Evolutionary conservation across 2,797 vertebrate genomes (phyloP).

Genomic region (Aphelocoma californica): DNA sequence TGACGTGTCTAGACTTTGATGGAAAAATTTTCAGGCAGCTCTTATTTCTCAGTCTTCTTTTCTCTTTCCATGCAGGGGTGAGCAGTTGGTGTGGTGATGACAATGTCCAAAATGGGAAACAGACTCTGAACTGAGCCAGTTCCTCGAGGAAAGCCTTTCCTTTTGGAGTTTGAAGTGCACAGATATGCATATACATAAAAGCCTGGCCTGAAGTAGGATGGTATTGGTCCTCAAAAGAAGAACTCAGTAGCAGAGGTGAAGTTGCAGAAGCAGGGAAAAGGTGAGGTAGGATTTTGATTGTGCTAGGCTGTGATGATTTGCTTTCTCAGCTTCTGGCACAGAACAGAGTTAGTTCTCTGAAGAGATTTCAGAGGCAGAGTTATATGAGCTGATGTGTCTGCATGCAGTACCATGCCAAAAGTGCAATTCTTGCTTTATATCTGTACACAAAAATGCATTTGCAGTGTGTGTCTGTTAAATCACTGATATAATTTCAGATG

Average conservation of each 20-base stretch:
- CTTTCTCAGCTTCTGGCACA: background rate
- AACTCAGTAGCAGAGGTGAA: background rate
- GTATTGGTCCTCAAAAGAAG: background rate
- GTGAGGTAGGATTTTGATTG: background rate
- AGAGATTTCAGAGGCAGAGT: background rate
- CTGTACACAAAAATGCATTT: background rate
- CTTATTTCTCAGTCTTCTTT: background rate
- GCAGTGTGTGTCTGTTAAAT: background rate
- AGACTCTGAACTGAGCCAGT: background rate
- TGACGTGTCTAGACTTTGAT: background rate
- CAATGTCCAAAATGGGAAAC: background rate
- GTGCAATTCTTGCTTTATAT: background rate
- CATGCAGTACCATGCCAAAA: background rate
- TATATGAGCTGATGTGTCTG: fast-evolving
- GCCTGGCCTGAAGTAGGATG: background rate
- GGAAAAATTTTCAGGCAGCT: background rate
- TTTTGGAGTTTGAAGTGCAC: background rate
- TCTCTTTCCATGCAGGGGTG: background rate
- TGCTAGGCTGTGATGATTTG: background rate
- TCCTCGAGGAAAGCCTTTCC: background rate
- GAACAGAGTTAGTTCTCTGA: background rate
- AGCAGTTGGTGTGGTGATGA: background rate
- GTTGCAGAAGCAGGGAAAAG: background rate
- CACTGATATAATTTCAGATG: background rate
- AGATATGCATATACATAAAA: background rate